phyloP scores from a whole-genome alignment of 1,140 invertebrate species.

The Bombus fervidus region DNA sequence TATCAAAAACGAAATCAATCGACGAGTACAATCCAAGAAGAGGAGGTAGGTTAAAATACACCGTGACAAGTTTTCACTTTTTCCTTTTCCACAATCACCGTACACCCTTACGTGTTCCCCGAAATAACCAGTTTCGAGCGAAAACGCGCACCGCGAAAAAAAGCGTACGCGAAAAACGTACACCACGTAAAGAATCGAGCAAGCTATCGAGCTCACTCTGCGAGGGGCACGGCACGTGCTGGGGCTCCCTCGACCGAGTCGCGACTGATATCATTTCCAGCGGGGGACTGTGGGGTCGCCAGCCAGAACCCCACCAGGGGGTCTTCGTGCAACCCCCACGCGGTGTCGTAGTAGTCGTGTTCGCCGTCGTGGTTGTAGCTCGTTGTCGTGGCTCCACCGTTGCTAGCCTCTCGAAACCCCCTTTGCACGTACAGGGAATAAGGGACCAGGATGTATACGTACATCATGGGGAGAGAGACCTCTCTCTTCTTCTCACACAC shows the following conservation, averaged over 20 bases:
- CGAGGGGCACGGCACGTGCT: conserved; percentile 71
- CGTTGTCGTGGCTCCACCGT: conserved; percentile 50
- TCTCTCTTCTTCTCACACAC: conserved; percentile 22
- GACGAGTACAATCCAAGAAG: neutral
- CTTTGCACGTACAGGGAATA: conserved; percentile 50
- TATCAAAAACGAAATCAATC: neutral
- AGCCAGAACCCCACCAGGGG: conserved; percentile 71
- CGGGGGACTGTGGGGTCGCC: conserved; percentile 77
- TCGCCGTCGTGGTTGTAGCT: conserved; percentile 32
- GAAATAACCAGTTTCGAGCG: neutral
- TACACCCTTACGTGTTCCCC: conserved; percentile 24
- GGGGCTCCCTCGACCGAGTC: conserved; percentile 78
- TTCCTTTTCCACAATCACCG: neutral
- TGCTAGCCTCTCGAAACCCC: conserved; percentile 65
- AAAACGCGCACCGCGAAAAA: neutral
- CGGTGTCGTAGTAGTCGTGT: conserved; percentile 60
- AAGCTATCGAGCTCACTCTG: conserved; percentile 34
- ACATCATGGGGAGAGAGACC: conserved; percentile 48
- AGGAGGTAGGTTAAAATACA: conserved; percentile 11
- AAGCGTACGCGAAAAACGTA: conserved; percentile 3
- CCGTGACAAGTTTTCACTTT: neutral
- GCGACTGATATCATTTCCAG: conserved; percentile 80
- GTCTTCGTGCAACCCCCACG: conserved; percentile 71
- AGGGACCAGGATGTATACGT: conserved; percentile 44
- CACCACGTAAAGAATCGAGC: conserved; percentile 5